Conservation (phyloP, 2,888 invertebrate genomes). For the Meloe dianella region DNA sequence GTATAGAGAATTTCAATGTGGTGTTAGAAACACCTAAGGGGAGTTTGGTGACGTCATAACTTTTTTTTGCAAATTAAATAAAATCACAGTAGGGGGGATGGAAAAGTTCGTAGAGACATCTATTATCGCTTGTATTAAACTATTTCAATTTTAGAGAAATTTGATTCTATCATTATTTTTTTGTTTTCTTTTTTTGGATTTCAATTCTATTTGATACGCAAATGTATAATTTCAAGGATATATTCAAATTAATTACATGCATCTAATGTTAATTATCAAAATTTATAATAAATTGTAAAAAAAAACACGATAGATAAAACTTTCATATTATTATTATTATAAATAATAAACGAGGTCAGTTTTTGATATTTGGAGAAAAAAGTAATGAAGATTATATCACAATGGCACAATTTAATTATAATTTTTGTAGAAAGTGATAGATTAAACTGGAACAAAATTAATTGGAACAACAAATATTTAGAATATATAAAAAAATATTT, state of each 20-base stretch:
- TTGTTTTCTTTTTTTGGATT: background rate
- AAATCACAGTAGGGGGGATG: background rate
- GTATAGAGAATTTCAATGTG: no score
- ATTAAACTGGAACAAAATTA: background rate
- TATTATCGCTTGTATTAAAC: background rate
- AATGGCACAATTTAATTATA: background rate
- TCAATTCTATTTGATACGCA: background rate
- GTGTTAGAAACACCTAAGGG: background rate
- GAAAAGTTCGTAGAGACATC: background rate
- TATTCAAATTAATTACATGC: background rate
- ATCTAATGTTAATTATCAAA: background rate
- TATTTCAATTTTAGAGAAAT: background rate
- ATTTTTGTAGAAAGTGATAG: background rate
- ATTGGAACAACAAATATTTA: background rate
- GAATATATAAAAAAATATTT: no score
- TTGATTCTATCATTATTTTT: no score
- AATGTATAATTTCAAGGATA: background rate
- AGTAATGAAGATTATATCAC: background rate
- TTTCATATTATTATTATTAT: background rate
- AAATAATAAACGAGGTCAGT: background rate
- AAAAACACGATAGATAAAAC: background rate
- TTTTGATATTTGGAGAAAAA: background rate
- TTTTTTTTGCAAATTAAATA: background rate
- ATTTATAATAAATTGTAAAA: background rate
- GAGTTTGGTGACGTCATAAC: background rate